These are phyloP conservation scores for Pangasius krempfi DNA, from an alignment of 2,797 vertebrate genomes.

Conservation along the genomic window DNA sequence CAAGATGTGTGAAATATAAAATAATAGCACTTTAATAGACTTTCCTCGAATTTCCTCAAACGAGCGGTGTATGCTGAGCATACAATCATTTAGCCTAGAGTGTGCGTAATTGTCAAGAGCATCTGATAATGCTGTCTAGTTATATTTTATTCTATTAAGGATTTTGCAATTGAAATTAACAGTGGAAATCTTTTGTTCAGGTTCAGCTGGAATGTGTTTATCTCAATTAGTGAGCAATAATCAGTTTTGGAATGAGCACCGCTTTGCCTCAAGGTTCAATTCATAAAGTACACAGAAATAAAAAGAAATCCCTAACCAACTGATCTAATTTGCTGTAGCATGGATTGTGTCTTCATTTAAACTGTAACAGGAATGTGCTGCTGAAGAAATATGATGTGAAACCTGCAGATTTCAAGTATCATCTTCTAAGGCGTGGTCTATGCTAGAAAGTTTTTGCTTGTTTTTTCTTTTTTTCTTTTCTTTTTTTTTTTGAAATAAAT, in stretches of 20 bases:
- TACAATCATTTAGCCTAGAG: conserved; percentile 69
- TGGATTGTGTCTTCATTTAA: conserved; percentile 70
- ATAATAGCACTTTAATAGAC: conserved; percentile 68
- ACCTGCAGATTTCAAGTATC: neutral
- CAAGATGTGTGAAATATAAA: conserved; percentile 56
- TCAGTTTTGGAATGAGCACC: conserved; percentile 73
- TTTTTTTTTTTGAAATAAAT: neutral
- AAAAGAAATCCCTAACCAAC: conserved; percentile 64
- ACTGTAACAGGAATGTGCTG: conserved; percentile 59
- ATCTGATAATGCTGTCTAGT: conserved; percentile 67
- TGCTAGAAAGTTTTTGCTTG: conserved; percentile 20
- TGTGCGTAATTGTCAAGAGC: conserved; percentile 69
- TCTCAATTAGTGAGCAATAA: conserved; percentile 74
- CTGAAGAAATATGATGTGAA: neutral
- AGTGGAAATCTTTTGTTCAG: conserved; percentile 51
- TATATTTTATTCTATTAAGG: conserved; percentile 63
- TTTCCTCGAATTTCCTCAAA: conserved; percentile 63
- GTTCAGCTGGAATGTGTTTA: conserved; percentile 61
- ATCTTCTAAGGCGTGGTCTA: neutral
- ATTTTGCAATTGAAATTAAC: conserved; percentile 61
- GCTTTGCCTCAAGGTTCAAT: conserved; percentile 68
- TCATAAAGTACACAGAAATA: conserved; percentile 65
- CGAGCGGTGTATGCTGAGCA: conserved; percentile 60
- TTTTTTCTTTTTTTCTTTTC: too few relatives aligned
- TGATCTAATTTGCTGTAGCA: conserved; percentile 70